These are phyloP conservation scores for Oreochromis tanganicae DNA, from an alignment of 2,113 vertebrate genomes.

Conservation along the genomic window DNA sequence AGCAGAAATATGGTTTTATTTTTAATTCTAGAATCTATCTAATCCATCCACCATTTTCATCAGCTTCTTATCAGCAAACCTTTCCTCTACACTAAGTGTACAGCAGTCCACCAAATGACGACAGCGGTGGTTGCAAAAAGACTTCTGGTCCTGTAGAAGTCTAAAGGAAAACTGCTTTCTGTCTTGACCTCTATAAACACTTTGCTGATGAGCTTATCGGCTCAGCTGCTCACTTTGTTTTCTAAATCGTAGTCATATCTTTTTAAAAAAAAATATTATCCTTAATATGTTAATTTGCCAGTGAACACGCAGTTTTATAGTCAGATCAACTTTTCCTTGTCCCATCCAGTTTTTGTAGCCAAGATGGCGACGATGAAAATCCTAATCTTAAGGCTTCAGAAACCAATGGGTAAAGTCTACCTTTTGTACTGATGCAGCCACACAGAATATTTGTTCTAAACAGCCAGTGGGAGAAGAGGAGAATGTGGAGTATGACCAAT, in stretches of 20 bases:
- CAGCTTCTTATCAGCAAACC: not conserved
- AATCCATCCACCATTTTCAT: not conserved
- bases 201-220: not conserved
- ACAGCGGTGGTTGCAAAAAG: not conserved
- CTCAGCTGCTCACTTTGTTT: not conserved
- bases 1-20: not conserved
- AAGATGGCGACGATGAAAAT: not conserved
- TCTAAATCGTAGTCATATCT: not conserved
- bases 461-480: not conserved
- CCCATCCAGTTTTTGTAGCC: not conserved
- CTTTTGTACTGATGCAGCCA: not conserved
- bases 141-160: not conserved
- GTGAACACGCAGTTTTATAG: not conserved
- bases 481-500: not conserved
- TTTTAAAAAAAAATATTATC: not conserved
- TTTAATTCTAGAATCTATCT: not conserved
- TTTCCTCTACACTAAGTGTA: not conserved
- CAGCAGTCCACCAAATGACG: not conserved
- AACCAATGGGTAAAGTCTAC: not conserved
- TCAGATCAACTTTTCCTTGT: not conserved
- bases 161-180: not conserved
- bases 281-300: not conserved
- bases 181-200: too few species aligned
- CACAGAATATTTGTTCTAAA: not conserved
- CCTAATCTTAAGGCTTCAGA: not conserved